These are phyloP conservation scores for Ligdia adustata DNA, from an alignment of 2,888 invertebrate species.

Conservation along the genomic window DNA sequence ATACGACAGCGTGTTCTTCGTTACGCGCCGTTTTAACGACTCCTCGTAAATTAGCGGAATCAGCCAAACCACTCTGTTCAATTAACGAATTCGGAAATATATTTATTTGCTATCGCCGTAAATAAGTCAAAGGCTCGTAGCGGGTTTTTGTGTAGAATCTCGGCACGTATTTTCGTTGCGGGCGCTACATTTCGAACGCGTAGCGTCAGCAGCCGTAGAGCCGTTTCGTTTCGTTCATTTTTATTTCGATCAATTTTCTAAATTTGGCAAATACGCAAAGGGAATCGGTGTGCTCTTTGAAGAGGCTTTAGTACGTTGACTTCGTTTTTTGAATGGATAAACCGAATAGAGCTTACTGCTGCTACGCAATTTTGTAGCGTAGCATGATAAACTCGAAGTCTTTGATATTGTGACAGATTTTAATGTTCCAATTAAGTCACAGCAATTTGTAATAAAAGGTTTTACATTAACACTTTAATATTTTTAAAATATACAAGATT, in stretches of 20 bases:
- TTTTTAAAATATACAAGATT: too few species aligned
- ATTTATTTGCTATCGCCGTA: constrained; percentile 14
- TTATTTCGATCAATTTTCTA: not conserved
- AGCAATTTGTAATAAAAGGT: too few species aligned
- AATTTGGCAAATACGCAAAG: not conserved
- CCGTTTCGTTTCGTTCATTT: not conserved
- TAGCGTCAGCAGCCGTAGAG: not conserved
- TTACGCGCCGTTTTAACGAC: constrained; percentile 27
- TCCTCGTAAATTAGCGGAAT: constrained; percentile 27
- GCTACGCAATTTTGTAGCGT: constrained; percentile 47
- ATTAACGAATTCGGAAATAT: constrained; percentile 29
- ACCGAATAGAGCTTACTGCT: not conserved
- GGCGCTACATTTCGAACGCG: constrained; percentile 1
- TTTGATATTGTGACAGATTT: not conserved
- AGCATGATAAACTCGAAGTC: constrained; percentile 29
- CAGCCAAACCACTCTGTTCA: constrained; percentile 27
- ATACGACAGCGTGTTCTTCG: constrained; percentile 36
- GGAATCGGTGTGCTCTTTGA: not conserved
- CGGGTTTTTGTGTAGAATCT: not conserved
- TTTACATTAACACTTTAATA: too few species aligned
- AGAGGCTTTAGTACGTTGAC: not conserved
- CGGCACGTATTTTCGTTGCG: not conserved
- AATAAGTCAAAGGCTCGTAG: constrained; percentile 2
- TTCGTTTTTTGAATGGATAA: not conserved
- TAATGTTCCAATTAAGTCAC: not conserved